Conservation (phyloP, 2,113 vertebrate species). For the Apus apus region DNA sequence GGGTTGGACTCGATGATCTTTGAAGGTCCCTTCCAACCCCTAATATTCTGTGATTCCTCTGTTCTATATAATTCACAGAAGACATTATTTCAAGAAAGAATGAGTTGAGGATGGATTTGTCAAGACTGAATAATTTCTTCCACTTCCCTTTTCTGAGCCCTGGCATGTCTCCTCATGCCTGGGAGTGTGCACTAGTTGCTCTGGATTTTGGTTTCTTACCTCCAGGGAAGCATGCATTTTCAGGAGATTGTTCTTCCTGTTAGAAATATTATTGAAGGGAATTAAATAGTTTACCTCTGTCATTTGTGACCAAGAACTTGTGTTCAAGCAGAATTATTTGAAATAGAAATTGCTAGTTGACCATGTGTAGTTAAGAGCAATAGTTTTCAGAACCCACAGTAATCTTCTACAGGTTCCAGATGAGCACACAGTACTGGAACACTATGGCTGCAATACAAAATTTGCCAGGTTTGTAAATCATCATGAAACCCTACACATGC, state of each 20-base stretch:
- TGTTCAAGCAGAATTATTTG: not conserved
- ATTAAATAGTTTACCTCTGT: not conserved
- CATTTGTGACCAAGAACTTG: not conserved
- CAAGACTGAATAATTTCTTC: not conserved
- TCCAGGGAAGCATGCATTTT: not conserved
- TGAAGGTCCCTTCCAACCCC: too few relatives aligned
- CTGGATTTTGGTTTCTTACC: not conserved
- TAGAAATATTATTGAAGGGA: not conserved
- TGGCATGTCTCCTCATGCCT: not conserved
- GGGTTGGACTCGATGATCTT: too few relatives aligned
- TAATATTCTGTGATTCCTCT: not conserved
- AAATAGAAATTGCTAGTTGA: conserved; percentile 5
- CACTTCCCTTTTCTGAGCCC: not conserved
- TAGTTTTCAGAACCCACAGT: not conserved
- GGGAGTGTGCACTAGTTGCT: not conserved
- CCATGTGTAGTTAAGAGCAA: not conserved
- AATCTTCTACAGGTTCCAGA: conserved; percentile 14
- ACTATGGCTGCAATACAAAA: not conserved
- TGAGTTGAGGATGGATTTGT: not conserved
- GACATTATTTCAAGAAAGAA: not conserved
- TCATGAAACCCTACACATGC: not conserved
- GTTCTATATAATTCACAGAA: not conserved
- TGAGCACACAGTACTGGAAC: not conserved
- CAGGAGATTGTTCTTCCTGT: not conserved
- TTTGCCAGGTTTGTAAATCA: not conserved